Conservation (phyloP, 2,797 vertebrate species). For the Hypotaenidia okinawae region DNA sequence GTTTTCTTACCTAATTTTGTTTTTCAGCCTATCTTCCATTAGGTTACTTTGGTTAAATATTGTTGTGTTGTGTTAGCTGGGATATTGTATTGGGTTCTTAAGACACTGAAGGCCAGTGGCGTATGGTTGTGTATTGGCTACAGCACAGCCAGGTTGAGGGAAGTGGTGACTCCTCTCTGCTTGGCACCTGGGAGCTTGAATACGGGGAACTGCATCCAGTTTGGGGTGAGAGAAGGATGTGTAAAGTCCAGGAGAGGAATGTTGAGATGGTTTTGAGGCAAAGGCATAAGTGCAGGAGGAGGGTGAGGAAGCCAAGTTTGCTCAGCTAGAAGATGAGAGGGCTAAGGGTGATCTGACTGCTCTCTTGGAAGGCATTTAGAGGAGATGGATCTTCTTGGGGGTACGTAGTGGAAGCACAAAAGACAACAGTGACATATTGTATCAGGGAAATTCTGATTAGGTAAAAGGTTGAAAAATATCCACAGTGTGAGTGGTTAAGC, state of each 20-base stretch:
- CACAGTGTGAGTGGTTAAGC: neutral
- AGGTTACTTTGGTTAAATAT: neutral
- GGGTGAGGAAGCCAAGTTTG: neutral
- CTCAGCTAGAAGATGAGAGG: neutral
- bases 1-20: neutral
- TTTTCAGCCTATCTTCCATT: neutral
- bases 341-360: no score
- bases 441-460: neutral
- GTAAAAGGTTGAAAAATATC: neutral
- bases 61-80: neutral
- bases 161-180: neutral
- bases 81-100: neutral
- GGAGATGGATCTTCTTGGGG: neutral
- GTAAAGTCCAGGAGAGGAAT: neutral
- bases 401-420: neutral
- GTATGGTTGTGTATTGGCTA: neutral
- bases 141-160: neutral
- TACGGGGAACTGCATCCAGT: neutral
- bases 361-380: neutral
- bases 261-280: neutral
- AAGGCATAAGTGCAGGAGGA: accelerated
- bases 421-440: neutral
- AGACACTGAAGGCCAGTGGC: neutral
- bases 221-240: neutral
- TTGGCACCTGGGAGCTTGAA: neutral